These are phyloP conservation scores for Leptatherina wallacei DNA, from an alignment of 2,797 vertebrate species.

Conservation along the genomic window DNA sequence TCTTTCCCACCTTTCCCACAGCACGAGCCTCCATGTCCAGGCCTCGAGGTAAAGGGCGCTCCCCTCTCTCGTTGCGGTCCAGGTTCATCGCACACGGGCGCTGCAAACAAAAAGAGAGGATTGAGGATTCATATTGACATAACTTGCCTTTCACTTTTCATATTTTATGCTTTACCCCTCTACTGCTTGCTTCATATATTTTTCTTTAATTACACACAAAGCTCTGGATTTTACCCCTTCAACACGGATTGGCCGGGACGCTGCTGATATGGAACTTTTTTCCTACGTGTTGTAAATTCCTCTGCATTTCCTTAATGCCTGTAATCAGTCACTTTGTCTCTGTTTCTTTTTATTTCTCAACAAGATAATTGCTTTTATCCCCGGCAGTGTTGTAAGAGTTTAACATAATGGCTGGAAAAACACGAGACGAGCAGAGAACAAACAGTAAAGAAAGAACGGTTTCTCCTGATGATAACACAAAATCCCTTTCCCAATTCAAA, in stretches of 20 bases:
- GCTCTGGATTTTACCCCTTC: conserved; percentile 8
- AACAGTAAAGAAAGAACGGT: conserved; percentile 17
- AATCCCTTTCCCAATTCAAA: conserved; percentile 19
- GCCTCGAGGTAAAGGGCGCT: conserved; percentile 72
- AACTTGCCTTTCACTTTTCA: conserved; percentile 7
- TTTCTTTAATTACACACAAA: conserved; percentile 25
- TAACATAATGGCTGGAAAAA: conserved; percentile 19
- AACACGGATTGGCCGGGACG: conserved; percentile 23
- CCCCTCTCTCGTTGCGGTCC: conserved; percentile 76
- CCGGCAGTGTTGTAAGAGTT: conserved; percentile 25
- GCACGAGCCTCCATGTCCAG: conserved; percentile 90
- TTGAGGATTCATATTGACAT: conserved; percentile 18
- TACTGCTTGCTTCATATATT: conserved; percentile 13
- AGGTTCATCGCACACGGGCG: conserved; percentile 83
- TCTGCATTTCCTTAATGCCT: conserved; percentile 21
- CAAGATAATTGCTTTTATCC: conserved; percentile 29
- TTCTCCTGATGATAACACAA: conserved; percentile 2
- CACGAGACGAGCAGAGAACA: conserved; percentile 17
- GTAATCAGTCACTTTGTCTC: conserved; percentile 43
- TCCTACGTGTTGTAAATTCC: conserved; percentile 30
- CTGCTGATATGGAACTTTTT: conserved; percentile 23
- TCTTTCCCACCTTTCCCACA: conserved; percentile 81
- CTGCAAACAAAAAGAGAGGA: conserved; percentile 46
- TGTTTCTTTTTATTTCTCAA: conserved; percentile 40
- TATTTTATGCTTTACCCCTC: background rate